These are phyloP conservation scores for Leistus spinibarbis DNA, from an alignment of 2,888 invertebrate genomes.

Conservation along the genomic window DNA sequence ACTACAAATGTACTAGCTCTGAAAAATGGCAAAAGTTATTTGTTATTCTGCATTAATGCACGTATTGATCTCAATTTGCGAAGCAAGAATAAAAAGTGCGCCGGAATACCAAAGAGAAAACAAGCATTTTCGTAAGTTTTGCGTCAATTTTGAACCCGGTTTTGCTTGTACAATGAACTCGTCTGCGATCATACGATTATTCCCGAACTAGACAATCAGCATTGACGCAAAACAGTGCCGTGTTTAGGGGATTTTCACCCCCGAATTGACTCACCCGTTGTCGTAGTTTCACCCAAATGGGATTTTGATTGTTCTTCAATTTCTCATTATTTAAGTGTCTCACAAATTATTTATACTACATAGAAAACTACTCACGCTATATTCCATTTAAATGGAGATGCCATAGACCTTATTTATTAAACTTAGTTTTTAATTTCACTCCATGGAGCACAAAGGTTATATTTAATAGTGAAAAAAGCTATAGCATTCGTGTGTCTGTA, in stretches of 20 bases:
- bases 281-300: not conserved
- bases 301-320: not conserved
- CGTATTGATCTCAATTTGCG: not conserved
- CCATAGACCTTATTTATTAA: too few relatives aligned
- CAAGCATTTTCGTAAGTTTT: not conserved
- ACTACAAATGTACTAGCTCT: not conserved
- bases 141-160: not conserved
- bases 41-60: not conserved
- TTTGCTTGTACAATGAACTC: not conserved
- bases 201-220: not conserved
- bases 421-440: too few relatives aligned
- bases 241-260: not conserved
- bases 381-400: not conserved
- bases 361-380: too few relatives aligned
- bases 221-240: not conserved
- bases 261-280: not conserved
- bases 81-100: not conserved
- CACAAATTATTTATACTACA: not conserved
- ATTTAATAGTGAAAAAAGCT: too few relatives aligned
- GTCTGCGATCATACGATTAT: not conserved
- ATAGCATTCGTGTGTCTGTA: too few relatives aligned
- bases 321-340: too few relatives aligned
- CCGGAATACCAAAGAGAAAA: not conserved
- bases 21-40: not conserved
- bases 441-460: too few relatives aligned